Percentiles rank a stretch among this genome's conserved stretches.
Conservation (phyloP, 2,888 invertebrate genomes). For the Chelonus formosanus region DNA sequence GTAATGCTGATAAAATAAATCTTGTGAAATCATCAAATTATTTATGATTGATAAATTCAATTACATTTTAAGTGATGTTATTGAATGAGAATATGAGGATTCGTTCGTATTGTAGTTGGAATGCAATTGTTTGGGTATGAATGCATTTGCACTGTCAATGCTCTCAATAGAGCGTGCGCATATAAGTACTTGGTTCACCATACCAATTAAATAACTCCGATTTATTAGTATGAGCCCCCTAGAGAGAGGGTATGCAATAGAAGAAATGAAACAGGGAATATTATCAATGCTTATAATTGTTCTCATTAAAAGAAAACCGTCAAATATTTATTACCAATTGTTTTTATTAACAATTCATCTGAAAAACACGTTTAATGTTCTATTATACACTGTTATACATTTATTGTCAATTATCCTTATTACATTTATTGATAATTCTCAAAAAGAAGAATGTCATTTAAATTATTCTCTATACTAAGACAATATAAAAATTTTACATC, state of each 20-base stretch:
- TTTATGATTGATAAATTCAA: background rate
- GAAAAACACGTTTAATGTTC: too few relatives aligned
- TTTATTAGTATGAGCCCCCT: constrained; percentile 29
- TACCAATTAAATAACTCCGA: constrained; percentile 28
- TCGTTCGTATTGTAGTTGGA: constrained; percentile 18
- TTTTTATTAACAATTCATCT: too few relatives aligned
- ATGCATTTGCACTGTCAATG: constrained; percentile 25
- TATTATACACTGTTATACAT: too few relatives aligned
- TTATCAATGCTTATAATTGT: constrained; percentile 41
- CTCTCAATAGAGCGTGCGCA: constrained; percentile 7
- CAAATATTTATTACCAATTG: constrained; percentile 28
- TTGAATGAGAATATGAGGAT: constrained; percentile 3
- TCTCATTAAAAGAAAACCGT: constrained; percentile 48
- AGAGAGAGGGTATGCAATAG: constrained; percentile 24
- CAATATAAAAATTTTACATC: too few relatives aligned
- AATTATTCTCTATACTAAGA: too few relatives aligned
- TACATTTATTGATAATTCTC: too few relatives aligned
- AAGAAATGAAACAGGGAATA: constrained; percentile 19
- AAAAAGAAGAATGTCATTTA: too few relatives aligned
- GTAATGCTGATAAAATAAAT: constrained; percentile 1
- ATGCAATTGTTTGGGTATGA: constrained; percentile 27
- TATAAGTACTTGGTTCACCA: constrained; percentile 12
- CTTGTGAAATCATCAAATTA: constrained; percentile 9
- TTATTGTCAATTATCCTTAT: too few relatives aligned
- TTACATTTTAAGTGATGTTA: background rate